A percentile compares a stretch with the other conserved stretches of the same genome.
phyloP scores from a whole-genome alignment of 2,113 vertebrate genomes.

The Melanotaenia duboulayi region DNA sequence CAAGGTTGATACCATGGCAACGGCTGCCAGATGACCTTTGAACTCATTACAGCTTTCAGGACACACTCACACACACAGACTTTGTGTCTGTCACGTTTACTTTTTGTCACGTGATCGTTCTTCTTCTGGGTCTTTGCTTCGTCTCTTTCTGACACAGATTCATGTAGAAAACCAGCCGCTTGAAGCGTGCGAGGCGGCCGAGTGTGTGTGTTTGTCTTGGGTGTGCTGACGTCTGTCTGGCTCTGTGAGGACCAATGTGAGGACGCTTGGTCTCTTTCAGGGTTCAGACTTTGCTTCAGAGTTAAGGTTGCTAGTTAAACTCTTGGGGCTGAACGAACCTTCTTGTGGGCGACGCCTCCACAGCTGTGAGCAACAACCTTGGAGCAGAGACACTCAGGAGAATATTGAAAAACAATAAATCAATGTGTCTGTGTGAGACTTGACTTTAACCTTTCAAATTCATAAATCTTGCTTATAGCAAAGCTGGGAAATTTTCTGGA shows the following conservation, averaged over 20 bases:
- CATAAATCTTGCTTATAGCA: no score
- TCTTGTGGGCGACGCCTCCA: no score
- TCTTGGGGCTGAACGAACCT: no score
- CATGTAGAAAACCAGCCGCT: neutral
- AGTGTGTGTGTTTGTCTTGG: neutral
- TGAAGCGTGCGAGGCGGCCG: neutral
- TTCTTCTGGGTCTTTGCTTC: constrained; percentile 8
- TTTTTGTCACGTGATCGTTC: neutral
- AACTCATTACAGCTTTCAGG: constrained; percentile 10
- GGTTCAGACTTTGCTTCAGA: no score
- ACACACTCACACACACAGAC: neutral
- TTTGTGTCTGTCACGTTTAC: neutral
- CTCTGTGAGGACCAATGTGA: constrained; percentile 2
- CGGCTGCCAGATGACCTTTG: constrained; percentile 21
- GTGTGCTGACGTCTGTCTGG: no score
- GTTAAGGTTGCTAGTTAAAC: no score
- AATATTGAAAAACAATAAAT: no score
- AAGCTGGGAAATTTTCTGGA: no score
- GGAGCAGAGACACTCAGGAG: no score
- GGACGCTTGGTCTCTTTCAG: neutral
- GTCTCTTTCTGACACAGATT: constrained; percentile 20
- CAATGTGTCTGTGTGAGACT: no score
- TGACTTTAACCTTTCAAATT: no score
- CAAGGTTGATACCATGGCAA: constrained; percentile 31
- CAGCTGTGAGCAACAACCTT: no score